Evolutionary conservation across 2,797 vertebrate species (phyloP).

Genomic region (Leucoraja ocellata): DNA sequence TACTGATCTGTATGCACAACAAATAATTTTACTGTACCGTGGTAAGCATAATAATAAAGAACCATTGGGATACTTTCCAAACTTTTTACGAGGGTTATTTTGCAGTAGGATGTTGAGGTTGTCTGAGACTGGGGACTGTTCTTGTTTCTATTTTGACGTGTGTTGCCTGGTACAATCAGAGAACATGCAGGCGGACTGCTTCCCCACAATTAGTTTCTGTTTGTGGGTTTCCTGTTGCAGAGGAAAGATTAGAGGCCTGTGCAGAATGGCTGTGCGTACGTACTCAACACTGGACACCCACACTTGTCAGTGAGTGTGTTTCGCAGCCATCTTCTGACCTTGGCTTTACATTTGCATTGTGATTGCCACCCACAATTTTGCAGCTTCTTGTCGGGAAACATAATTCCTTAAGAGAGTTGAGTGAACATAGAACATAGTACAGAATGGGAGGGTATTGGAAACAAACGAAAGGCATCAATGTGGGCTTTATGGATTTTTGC

Average conservation of each 20-base stretch:
- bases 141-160: conserved; percentile 1
- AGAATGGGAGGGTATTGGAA: not conserved
- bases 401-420: not conserved
- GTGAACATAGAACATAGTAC: not conserved
- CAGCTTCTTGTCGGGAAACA: not conserved
- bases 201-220: not conserved
- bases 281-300: not conserved
- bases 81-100: no score
- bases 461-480: not conserved
- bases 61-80: no score
- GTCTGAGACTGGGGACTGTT: not conserved
- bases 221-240: conserved; percentile 31
- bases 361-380: not conserved
- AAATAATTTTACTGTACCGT: no score
- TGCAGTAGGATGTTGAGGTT: not conserved
- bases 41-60: no score
- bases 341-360: not conserved
- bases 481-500: not conserved
- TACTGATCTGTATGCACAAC: no score
- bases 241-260: not conserved
- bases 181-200: not conserved
- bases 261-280: not conserved
- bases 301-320: not conserved
- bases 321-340: not conserved
- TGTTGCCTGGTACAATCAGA: not conserved